Base-by-base conservation (phyloP, 1,140 invertebrate genomes). In the Hestina assimilis region DNA sequence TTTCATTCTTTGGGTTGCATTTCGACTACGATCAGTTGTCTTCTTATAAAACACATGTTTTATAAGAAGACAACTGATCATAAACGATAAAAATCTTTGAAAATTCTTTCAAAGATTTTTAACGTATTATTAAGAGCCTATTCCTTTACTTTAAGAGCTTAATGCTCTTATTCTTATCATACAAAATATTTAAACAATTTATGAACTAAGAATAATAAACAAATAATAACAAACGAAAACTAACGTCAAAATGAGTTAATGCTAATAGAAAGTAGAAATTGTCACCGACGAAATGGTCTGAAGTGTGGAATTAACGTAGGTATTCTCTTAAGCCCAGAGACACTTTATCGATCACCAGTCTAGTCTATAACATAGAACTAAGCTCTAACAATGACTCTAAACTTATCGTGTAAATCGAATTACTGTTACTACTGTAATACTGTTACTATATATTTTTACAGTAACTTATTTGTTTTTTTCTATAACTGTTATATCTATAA, bases 201-300 rank as follows among this genome's bases (percentile, higher is more conserved):
- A n/a, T n/a, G n/a, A n/a, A n/a, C n/a, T n/a, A n/a, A n/a, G n/a
- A n/a, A n/a, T n/a, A n/a, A n/a, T n/a, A n/a, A n/a, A n/a, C n/a
- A n/a, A n/a, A n/a, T n/a, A n/a, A n/a, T n/a, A n/a, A n/a, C n/a
- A n/a, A 63, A 59, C 65, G 24, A 56, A 57, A 46, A 48, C 33
- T 21, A 12, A 24, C 14, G 26, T 54, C 35, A 47, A 14, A 46
- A 41, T 50, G 35, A 53, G 29, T 50, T 38, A 35, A 35, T 51
- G 51, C 50, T 42, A 60, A 60, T 54, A 50, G 53, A 50, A 58
- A 60, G 60, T 54, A 50, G 53, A 50, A 58, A 45, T 40, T 38
- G 55, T 51, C 55, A 58, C 35, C 46, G 54, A 28, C 41, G 46
- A 28, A 38, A 28, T 19, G 38, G 15, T 58, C 55, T 58, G 50